Percentiles rank a stretch among this genome's conserved stretches.
Evolutionary conservation across 1,140 invertebrate species (phyloP).

Genomic region (Potamilus streckersoni): DNA sequence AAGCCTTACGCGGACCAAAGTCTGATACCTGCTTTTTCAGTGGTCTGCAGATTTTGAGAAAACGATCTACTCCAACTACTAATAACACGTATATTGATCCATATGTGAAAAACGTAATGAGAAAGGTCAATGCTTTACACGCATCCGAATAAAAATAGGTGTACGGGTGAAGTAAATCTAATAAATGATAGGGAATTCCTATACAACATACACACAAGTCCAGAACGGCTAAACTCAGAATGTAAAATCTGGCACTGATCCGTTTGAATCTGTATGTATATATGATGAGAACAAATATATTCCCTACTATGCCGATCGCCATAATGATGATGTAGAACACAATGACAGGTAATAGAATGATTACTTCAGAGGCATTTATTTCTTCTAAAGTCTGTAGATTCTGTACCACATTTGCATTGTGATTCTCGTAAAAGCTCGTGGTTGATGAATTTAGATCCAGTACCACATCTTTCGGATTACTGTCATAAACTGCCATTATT

Average conservation of each 20-base stretch:
- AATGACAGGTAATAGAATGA: conserved; percentile 18
- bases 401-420: too few species aligned
- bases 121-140: conserved; percentile 38
- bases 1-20: conserved; percentile 25
- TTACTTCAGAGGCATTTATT: too few species aligned
- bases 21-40: conserved; percentile 40
- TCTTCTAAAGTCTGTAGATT: too few species aligned
- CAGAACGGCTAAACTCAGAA: conserved; percentile 39
- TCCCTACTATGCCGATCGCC: conserved; percentile 39
- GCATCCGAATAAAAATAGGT: conserved; percentile 27
- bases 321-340: conserved; percentile 32
- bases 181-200: conserved; percentile 43
- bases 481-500: too few species aligned
- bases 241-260: conserved; percentile 39
- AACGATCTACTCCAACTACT: conserved; percentile 45
- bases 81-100: conserved; percentile 39
- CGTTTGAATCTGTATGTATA: conserved; percentile 33
- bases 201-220: conserved; percentile 44
- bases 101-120: conserved; percentile 36
- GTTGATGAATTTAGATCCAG: too few species aligned
- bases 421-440: too few species aligned
- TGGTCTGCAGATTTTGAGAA: conserved; percentile 44
- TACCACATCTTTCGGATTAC: too few species aligned
- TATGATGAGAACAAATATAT: conserved; percentile 39
- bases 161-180: conserved; percentile 40